phyloP scores from a whole-genome alignment of 2,797 vertebrate genomes.

The Gymnocypris eckloni region DNA sequence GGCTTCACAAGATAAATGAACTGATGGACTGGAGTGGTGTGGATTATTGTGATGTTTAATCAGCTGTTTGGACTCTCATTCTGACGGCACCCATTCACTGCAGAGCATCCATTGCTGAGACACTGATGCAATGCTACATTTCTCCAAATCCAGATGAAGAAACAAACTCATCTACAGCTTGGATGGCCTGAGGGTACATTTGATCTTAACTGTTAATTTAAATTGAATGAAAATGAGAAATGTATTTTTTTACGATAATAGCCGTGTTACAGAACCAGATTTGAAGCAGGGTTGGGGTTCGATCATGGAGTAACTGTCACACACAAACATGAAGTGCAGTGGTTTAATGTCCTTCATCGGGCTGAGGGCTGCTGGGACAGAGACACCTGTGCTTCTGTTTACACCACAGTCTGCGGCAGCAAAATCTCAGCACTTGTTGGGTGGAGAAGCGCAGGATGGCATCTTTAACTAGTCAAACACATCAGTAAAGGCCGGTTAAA shows the following conservation, averaged over 20 bases:
- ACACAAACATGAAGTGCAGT: background rate
- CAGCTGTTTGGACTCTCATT: background rate
- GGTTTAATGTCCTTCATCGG: background rate
- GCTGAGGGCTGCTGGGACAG: background rate
- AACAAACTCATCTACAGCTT: background rate
- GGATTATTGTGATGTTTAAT: background rate
- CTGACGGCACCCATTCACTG: background rate
- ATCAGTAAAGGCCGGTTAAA: background rate
- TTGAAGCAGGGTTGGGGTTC: background rate
- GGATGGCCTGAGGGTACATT: background rate
- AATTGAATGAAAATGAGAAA: background rate
- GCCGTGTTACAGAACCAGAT: background rate
- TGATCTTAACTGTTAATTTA: background rate
- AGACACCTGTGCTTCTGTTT: no score
- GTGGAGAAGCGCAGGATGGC: constrained; percentile 27
- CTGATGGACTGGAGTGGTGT: background rate
- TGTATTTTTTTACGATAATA: background rate
- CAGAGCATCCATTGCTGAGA: background rate
- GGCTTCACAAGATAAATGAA: background rate
- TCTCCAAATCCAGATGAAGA: background rate
- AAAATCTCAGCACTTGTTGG: no score
- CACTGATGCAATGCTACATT: background rate
- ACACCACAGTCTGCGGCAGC: background rate
- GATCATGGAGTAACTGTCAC: background rate
- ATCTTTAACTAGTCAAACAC: constrained; percentile 24